A percentile compares a stretch with the other conserved stretches of the same genome.
These are phyloP conservation scores for Sitodiplosis mosellana DNA, from an alignment of 1,140 invertebrate genomes.

Conservation along the genomic window DNA sequence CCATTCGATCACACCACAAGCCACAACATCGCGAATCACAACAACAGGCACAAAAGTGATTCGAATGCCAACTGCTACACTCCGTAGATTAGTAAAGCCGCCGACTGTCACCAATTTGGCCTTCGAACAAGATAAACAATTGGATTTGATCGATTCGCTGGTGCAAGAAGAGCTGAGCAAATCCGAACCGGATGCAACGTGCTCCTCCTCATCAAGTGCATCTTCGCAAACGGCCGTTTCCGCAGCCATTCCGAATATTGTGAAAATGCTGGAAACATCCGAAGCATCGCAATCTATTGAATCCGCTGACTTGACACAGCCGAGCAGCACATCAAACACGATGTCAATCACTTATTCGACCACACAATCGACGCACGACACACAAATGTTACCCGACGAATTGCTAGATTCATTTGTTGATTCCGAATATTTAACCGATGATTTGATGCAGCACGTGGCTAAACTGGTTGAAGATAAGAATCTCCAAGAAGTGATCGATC, in stretches of 20 bases:
- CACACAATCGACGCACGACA: not conserved
- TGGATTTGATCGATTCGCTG: constrained; percentile 23
- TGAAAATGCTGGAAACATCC: constrained; percentile 22
- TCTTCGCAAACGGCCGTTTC: constrained; percentile 2
- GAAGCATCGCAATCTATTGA: constrained; percentile 4
- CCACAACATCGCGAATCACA: not conserved
- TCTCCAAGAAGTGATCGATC: constrained; percentile 44
- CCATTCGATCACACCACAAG: not conserved
- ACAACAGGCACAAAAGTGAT: too few relatives aligned
- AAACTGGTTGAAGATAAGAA: constrained; percentile 44
- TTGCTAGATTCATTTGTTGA: not conserved
- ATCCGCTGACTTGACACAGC: not conserved
- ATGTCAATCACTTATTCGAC: not conserved
- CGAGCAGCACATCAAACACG: not conserved
- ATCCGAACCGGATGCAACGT: constrained; percentile 6
- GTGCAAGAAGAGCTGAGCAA: constrained; percentile 18
- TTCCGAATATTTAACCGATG: constrained; percentile 37
- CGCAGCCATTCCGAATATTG: constrained; percentile 17
- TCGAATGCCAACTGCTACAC: too few relatives aligned
- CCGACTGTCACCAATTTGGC: constrained; percentile 8
- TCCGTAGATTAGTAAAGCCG: not conserved
- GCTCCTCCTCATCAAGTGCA: not conserved
- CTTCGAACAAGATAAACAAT: constrained; percentile 20
- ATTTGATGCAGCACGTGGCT: constrained; percentile 45
- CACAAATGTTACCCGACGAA: not conserved